A percentile compares a stretch with the other conserved stretches of the same genome.
phyloP scores from a whole-genome alignment of 2,888 invertebrate species.

The Cryptus armator region DNA sequence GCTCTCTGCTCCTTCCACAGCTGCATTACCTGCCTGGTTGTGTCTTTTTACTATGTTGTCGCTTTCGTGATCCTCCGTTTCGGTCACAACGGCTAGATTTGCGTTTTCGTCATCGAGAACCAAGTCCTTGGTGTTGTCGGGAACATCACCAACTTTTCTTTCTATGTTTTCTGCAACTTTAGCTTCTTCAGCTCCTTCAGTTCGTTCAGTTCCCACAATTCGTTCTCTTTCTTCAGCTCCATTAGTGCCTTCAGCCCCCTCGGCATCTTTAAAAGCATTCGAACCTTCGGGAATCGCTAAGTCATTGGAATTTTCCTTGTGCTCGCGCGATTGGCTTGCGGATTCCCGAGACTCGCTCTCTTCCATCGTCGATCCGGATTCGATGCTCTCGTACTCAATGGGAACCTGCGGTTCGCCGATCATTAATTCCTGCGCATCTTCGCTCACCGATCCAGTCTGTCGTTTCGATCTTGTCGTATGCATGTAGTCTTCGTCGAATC shows the following conservation, averaged over 20 bases:
- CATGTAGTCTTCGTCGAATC: slow-evolving; percentile 11
- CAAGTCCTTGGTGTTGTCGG: neutral
- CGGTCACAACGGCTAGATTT: neutral
- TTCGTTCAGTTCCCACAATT: too few relatives aligned
- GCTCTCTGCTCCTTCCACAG: neutral
- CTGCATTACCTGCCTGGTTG: neutral
- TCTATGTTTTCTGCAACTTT: neutral
- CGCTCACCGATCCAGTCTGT: neutral
- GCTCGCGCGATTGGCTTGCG: neutral
- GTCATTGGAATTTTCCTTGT: neutral
- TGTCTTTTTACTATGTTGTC: slow-evolving; percentile 16
- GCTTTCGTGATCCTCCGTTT: neutral
- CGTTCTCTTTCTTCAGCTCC: too few relatives aligned
- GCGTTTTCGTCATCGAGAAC: neutral
- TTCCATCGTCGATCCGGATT: neutral
- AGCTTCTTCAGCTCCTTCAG: too few relatives aligned
- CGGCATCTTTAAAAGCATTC: neutral
- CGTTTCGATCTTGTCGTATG: slow-evolving; percentile 39
- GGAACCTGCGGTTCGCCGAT: neutral
- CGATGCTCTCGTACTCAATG: neutral
- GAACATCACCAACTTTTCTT: neutral
- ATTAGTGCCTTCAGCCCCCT: neutral
- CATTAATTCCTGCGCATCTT: neutral
- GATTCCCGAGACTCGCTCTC: neutral
- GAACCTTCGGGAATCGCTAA: neutral